Base-by-base conservation (phyloP, 92 coral and sea anemone species). In the Paramuricea clavata region DNA sequence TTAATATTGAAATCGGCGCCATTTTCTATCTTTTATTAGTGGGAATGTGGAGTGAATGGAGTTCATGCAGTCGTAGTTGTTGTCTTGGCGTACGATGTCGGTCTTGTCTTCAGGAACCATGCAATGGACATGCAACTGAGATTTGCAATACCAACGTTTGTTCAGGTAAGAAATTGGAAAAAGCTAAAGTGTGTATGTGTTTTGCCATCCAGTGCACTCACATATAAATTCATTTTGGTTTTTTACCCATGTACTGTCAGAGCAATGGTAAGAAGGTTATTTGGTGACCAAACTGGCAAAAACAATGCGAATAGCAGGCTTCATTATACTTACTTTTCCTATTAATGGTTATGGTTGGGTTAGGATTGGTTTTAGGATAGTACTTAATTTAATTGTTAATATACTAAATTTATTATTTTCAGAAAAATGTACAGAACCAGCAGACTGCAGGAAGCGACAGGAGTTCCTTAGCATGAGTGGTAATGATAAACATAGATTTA, bases 11-110 rank as follows among this genome's bases (percentile, higher is more conserved):
- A n/a, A n/a, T n/a, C n/a, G n/a, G n/a, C 44, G 44, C 6, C 19
- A 61, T 61, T 30, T 19, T 61, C 2, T 61, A n/a, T 26, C 3
- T 68, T 68, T 15, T 68, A 9, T 12, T 47, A 47, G 52, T 12
- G 17, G 74, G 74, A 68, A 6, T 26, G 74, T 68, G 74, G 74
- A 68, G 42, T 68, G 74, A 28, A 28, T 68, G 74, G 74, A 68
- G 74, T 30, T 19, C 74, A 11, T 68, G 74, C 43, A 68, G 74
- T 68, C 74, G 74, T 16, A 68, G 74, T 28, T 68, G 74, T 68
- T 68, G 74, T 68, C 22, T 68, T 6, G 74, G 74, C 3, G 74
- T 68, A 68, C 34, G 74, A 68, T 68, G 74, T 68, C 33, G 74
- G 0, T 36, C 41, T 68, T 68, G 74, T 36, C 21, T 68, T 11